These are phyloP conservation scores for Catostomus latipinnis DNA, from an alignment of 2,797 vertebrate genomes.

Conservation along the genomic window DNA sequence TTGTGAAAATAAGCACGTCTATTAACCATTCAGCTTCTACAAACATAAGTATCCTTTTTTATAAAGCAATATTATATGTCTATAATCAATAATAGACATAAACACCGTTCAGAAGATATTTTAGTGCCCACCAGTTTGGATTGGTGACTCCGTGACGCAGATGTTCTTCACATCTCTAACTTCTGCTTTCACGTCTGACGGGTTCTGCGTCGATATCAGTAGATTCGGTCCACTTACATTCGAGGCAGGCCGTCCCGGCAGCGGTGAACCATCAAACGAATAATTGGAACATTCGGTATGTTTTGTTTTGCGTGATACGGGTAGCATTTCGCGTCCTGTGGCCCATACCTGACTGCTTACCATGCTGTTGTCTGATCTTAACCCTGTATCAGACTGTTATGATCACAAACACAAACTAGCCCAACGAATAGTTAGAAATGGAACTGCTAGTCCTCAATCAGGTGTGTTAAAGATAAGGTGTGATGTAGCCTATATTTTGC, in stretches of 20 bases:
- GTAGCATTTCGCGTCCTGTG: neutral
- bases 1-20: too few relatives aligned
- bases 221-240: conserved; percentile 9
- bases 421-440: neutral
- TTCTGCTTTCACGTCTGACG: neutral
- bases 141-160: neutral
- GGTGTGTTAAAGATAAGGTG: neutral
- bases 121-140: conserved; percentile 40
- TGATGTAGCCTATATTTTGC: neutral
- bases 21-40: too few relatives aligned
- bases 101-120: neutral
- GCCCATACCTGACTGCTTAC: conserved; percentile 21
- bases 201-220: conserved; percentile 7
- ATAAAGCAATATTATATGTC: neutral
- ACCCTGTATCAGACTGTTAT: neutral
- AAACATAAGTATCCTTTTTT: too few relatives aligned
- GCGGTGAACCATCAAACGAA: conserved; percentile 9
- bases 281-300: neutral
- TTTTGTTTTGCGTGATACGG: neutral
- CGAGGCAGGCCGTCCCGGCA: neutral
- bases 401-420: neutral
- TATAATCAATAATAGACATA: neutral
- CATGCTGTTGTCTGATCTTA: conserved; percentile 3
- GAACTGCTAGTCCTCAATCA: neutral
- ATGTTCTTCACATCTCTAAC: neutral